Evolutionary conservation across 2,888 invertebrate genomes (phyloP).

Genomic region (Lepidochrysops patricia): DNA sequence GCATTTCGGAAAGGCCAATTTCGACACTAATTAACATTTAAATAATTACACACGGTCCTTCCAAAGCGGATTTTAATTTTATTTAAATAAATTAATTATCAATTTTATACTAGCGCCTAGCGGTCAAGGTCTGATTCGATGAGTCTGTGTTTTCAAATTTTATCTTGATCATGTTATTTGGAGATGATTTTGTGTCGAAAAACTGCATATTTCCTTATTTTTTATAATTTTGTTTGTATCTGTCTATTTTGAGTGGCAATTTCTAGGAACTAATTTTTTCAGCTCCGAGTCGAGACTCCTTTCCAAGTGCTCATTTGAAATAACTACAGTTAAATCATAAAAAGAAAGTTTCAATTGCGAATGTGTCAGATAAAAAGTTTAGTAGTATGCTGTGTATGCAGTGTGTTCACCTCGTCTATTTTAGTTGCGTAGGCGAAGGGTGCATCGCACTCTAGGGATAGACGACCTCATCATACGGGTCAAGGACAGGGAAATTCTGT

Average conservation of each 20-base stretch:
- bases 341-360: not conserved
- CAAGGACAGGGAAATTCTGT: slow-evolving; percentile 31
- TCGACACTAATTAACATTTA: slow-evolving; percentile 7
- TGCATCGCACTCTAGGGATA: slow-evolving; percentile 48
- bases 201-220: not conserved
- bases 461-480: slow-evolving; percentile 32
- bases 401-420: slow-evolving; percentile 63
- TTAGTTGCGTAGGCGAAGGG: slow-evolving; percentile 59
- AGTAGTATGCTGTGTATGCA: slow-evolving; percentile 12
- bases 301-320: not conserved
- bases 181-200: not conserved
- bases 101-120: slow-evolving; percentile 2
- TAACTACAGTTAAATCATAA: not conserved
- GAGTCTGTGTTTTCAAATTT: not conserved
- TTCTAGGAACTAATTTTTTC: not conserved
- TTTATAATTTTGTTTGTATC: not conserved
- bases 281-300: not conserved
- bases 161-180: not conserved
- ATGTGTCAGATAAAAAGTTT: not conserved
- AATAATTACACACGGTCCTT: not conserved
- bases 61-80: not conserved
- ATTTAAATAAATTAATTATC: not conserved
- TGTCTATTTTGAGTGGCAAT: too few relatives aligned
- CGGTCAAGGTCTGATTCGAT: slow-evolving; percentile 3
- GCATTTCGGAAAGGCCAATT: not conserved